phyloP scores from a whole-genome alignment of 2,797 vertebrate genomes.

The Sylvia borin region DNA sequence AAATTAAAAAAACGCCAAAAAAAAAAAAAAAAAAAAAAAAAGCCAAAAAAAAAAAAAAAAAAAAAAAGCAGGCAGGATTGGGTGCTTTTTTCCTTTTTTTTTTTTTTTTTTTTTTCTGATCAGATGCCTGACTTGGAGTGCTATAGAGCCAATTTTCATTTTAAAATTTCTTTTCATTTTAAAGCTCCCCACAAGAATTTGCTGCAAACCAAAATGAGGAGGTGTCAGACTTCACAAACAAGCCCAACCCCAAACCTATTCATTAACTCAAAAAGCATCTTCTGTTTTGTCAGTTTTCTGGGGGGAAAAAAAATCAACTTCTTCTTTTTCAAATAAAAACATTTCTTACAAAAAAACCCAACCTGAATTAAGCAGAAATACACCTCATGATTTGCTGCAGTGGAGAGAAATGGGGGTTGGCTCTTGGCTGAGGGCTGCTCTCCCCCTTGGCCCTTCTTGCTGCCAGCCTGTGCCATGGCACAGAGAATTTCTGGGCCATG shows the following conservation, averaged over 20 bases:
- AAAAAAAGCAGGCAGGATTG: not conserved
- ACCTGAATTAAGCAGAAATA: not conserved
- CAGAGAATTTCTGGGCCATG: not conserved
- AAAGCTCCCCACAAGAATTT: not conserved
- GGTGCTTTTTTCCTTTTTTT: too few relatives aligned
- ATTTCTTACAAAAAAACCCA: too few relatives aligned
- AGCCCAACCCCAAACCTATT: not conserved
- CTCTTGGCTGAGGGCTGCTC: not conserved
- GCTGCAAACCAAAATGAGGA: not conserved
- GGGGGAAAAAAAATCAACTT: not conserved
- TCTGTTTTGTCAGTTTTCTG: not conserved
- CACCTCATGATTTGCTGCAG: not conserved
- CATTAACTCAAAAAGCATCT: not conserved
- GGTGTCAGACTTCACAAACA: not conserved
- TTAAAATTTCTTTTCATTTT: constrained; percentile 4
- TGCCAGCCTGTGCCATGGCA: not conserved
- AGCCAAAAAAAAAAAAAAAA: fast-evolving
- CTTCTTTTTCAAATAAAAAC: not conserved
- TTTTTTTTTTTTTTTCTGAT: not conserved
- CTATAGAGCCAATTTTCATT: not conserved
- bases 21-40: not conserved
- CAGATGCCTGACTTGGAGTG: not conserved
- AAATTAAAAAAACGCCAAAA: not conserved
- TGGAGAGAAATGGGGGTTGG: not conserved
- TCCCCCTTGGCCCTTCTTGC: not conserved